Base-by-base conservation (phyloP, 2,113 vertebrate genomes). In the Centropristis striata region DNA sequence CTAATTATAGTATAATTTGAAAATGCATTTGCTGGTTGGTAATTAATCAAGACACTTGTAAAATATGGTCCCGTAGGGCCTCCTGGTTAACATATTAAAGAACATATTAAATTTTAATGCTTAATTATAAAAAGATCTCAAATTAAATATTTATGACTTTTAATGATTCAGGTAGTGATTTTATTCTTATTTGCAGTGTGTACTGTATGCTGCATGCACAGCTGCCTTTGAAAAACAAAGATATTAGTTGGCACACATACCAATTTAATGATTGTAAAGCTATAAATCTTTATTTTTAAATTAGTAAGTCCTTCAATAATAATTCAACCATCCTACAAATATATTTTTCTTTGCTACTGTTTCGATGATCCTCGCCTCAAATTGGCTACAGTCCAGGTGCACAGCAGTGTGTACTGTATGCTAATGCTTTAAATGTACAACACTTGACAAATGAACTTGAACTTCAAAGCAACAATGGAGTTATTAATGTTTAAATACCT, bases 41-140 rank as follows among this genome's bases (percentile, higher is more conserved):
- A 81, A 94, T 93, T 90, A 89, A 93, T 95, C 89, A 93, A 90
- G 80, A 78, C 76, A 80, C 84, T 87, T 80, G 74, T 84, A 91
- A 80, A 90, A 81, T 78, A 80, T 71, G 88, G 78, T 86, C 80
- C 64, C 20, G 55, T 72, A 75, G 76, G 77, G 84, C 88, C 88
- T 87, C 55, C 88, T 90, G 89, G 88, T 91, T 85, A 93, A 92
- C 67, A 87, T 84, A 92, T 95, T 90, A 88, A 90, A 84, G 83
- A 89, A 90, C n/a, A 64, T 61, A 92, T 95, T 85, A 86, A 91
- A 86, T 59, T 93, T 94, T 95, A 86, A 93, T 93, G 88, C 92
- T 91, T 94, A 93, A 94, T 95, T 95, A 93, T 82, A 88, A 84
- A 80, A 90, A 85, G 73, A 90, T 73, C 81, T 88, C 66, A 82